Evolutionary conservation across 2,797 vertebrate genomes (phyloP).

Genomic region (Acanthopagrus latus): DNA sequence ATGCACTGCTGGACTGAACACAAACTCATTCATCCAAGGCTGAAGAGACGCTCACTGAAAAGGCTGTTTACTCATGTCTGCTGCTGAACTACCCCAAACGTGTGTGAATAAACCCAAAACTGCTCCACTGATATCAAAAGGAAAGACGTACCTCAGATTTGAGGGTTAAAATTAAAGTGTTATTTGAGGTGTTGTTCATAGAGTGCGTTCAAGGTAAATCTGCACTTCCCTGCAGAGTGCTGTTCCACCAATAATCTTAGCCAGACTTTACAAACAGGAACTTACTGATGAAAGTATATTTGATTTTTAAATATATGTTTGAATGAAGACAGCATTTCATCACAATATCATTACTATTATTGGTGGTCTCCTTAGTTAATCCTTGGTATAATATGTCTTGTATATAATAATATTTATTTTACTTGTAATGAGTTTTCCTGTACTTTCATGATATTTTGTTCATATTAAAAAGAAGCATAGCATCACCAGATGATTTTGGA

Average conservation of each 20-base stretch:
- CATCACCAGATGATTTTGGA: too few relatives aligned
- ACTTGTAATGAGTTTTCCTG: too few relatives aligned
- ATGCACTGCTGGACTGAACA: slow-evolving; percentile 40
- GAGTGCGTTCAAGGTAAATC: not conserved
- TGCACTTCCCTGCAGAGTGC: not conserved
- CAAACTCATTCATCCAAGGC: slow-evolving; percentile 17
- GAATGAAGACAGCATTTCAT: not conserved
- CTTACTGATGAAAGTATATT: not conserved
- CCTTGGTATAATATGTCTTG: too few relatives aligned
- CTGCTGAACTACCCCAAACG: not conserved
- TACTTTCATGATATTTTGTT: too few relatives aligned
- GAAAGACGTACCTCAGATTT: not conserved
- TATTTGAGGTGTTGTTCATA: not conserved
- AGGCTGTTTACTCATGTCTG: slow-evolving; percentile 20
- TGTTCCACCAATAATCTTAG: not conserved
- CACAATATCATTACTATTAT: too few relatives aligned
- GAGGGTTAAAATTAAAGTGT: not conserved
- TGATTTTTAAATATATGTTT: not conserved
- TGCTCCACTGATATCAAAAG: not conserved
- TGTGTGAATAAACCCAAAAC: slow-evolving; percentile 4
- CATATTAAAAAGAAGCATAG: too few relatives aligned
- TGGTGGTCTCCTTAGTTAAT: too few relatives aligned
- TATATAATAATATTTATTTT: too few relatives aligned
- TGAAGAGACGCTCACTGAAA: slow-evolving; percentile 26
- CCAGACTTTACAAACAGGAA: not conserved